Evolutionary conservation across 2,888 invertebrate species (phyloP).

Genomic region (Netelia inedita): DNA sequence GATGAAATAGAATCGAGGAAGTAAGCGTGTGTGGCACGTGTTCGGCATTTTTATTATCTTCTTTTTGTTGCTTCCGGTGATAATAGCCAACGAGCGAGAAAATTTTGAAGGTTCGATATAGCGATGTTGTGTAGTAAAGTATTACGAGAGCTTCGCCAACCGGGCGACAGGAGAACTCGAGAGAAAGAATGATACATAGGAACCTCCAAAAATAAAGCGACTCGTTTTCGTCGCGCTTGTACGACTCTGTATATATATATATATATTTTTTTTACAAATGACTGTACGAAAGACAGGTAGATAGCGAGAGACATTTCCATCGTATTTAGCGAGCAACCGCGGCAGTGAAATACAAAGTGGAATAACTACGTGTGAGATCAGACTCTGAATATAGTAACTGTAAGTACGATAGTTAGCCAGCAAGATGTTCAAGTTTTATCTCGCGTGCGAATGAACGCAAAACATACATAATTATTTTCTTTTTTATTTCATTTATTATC

Average conservation of each 20-base stretch:
- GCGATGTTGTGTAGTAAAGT: background rate
- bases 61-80: no score
- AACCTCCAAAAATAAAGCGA: conserved; percentile 59
- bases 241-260: conserved; percentile 15
- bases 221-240: conserved; percentile 16
- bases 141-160: conserved; percentile 8
- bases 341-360: conserved; percentile 62
- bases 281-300: conserved; percentile 24
- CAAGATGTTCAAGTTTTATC: no score
- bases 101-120: background rate
- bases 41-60: no score
- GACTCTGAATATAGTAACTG: conserved; percentile 70
- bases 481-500: no score
- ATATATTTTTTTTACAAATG: background rate
- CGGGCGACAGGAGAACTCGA: conserved; percentile 7
- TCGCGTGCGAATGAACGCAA: no score
- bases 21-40: no score
- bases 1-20: no score
- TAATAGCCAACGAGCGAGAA: background rate
- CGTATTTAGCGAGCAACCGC: conserved; percentile 40
- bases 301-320: conserved; percentile 36
- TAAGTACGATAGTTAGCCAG: conserved; percentile 41
- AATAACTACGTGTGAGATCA: conserved; percentile 73
- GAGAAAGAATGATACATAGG: conserved; percentile 34
- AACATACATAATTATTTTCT: no score